phyloP scores from a whole-genome alignment of 2,888 invertebrate species.

The Nineta flava region DNA sequence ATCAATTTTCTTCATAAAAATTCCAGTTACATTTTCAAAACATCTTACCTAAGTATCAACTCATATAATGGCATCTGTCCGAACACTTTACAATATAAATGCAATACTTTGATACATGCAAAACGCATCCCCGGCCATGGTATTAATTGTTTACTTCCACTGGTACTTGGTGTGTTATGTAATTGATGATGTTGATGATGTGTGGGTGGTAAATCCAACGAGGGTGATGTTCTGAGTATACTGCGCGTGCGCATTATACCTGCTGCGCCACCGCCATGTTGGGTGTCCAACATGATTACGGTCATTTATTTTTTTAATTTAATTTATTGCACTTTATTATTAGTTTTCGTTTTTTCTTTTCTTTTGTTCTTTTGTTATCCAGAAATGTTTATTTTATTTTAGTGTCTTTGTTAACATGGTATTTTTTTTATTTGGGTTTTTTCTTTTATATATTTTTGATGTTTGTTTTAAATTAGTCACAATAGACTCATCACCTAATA shows the following conservation, averaged over 20 bases:
- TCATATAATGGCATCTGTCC: slow-evolving; percentile 64
- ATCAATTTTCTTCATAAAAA: no score
- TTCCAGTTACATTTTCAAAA: neutral
- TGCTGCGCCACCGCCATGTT: neutral
- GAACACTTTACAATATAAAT: slow-evolving; percentile 77
- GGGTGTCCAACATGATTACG: slow-evolving; percentile 3
- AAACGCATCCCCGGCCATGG: slow-evolving; percentile 75
- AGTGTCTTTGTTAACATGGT: no score
- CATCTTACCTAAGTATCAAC: slow-evolving; percentile 54
- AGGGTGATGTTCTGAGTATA: neutral
- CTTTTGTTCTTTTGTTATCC: no score
- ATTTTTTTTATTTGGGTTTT: no score
- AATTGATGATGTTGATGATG: slow-evolving; percentile 3
- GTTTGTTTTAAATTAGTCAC: no score
- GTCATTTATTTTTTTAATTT: slow-evolving; percentile 1
- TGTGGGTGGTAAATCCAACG: neutral
- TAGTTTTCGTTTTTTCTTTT: no score
- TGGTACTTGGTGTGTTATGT: slow-evolving; percentile 5
- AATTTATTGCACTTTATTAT: neutral
- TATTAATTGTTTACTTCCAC: slow-evolving; percentile 18
- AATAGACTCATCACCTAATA: no score
- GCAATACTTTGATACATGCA: slow-evolving; percentile 68
- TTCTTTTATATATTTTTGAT: no score
- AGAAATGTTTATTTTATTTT: no score
- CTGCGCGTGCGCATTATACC: neutral